phyloP scores from a whole-genome alignment of 2,888 invertebrate species.

The Sthenelais limicola region DNA sequence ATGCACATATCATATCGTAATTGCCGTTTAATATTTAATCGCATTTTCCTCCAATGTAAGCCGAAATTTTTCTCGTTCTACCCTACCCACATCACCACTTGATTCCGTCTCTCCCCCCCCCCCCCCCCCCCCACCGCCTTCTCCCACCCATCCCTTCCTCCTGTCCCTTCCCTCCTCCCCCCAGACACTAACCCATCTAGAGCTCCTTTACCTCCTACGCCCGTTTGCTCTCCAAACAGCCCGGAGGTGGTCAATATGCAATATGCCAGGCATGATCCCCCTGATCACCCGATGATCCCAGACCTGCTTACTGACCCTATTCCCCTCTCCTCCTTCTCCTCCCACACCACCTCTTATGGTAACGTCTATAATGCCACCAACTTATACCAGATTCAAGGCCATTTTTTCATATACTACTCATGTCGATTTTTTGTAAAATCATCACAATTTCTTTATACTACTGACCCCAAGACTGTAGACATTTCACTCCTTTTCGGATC shows the following conservation, averaged over 20 bases:
- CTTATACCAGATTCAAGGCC: slow-evolving; percentile 3
- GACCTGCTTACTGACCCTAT: no score
- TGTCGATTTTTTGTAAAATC: no score
- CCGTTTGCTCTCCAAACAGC: slow-evolving; percentile 10
- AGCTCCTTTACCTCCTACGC: no score
- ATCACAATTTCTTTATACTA: no score
- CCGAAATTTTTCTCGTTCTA: not conserved
- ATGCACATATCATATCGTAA: no score
- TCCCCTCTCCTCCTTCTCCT: not conserved
- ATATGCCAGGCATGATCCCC: slow-evolving; percentile 31
- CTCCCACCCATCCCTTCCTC: not conserved
- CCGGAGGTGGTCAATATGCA: slow-evolving; percentile 37
- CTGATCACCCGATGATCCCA: slow-evolving; percentile 38
- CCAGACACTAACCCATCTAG: no score
- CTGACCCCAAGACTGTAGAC: no score
- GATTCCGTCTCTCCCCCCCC: not conserved
- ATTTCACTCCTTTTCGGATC: no score
- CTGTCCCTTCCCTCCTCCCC: no score
- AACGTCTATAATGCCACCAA: not conserved
- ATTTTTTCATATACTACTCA: slow-evolving; percentile 4
- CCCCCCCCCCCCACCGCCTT: not conserved
- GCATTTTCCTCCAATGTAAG: no score
- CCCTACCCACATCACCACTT: not conserved
- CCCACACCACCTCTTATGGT: not conserved
- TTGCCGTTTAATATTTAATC: no score